These are phyloP conservation scores for Mungos mungo DNA, from an alignment of 2,113 vertebrate genomes.

Conservation along the genomic window DNA sequence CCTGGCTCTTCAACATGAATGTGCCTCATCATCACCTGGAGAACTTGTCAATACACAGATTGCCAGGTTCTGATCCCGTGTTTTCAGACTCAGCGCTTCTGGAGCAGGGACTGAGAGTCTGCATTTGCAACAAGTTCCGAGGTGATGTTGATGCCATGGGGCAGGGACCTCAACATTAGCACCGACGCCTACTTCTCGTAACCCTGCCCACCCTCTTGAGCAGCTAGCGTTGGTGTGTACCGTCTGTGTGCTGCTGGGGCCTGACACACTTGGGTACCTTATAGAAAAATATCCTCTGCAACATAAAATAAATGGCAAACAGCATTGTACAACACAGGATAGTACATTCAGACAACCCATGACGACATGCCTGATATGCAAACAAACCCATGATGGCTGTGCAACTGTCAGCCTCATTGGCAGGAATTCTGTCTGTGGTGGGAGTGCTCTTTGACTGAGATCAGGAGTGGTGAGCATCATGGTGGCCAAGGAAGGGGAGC, in stretches of 20 bases:
- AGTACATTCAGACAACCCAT: fast-evolving
- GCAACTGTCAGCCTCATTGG: neutral
- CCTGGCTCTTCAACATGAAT: neutral
- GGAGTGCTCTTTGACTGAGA: neutral
- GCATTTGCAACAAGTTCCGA: neutral
- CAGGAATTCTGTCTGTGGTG: neutral
- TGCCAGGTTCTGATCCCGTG: neutral
- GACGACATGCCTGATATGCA: too few relatives aligned
- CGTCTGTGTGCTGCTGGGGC: neutral
- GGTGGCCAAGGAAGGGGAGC: neutral
- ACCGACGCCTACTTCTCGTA: neutral
- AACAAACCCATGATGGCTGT: too few relatives aligned
- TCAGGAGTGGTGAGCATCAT: neutral
- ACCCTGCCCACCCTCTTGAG: neutral
- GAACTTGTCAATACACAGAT: neutral
- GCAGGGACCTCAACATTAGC: neutral
- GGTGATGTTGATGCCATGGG: neutral
- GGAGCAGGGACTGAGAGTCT: neutral
- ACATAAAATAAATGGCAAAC: neutral
- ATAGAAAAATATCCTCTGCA: neutral
- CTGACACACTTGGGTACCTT: neutral
- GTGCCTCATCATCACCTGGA: neutral
- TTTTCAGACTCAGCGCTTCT: neutral
- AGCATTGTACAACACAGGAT: neutral
- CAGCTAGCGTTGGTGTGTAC: neutral